These are phyloP conservation scores for Eristalis arbustorum DNA, from an alignment of 2,888 invertebrate genomes.

Conservation along the genomic window DNA sequence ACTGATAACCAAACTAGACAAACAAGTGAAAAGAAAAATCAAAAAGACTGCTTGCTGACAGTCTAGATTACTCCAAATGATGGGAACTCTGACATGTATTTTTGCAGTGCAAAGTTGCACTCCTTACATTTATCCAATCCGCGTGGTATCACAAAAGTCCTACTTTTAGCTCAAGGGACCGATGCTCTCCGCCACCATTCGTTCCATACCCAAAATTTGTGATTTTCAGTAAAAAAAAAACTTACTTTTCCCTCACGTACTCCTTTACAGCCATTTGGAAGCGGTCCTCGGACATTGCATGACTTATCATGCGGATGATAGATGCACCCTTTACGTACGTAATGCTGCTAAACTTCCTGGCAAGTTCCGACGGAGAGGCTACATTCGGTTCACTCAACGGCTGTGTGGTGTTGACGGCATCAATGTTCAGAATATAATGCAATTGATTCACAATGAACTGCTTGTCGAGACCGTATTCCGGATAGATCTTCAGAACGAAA, in stretches of 20 bases:
- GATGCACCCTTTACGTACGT: conserved; percentile 86
- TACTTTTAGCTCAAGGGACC: no score
- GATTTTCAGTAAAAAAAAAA: neutral
- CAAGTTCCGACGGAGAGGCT: conserved; percentile 82
- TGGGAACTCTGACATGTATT: no score
- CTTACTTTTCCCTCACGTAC: conserved; percentile 82
- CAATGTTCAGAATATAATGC: conserved; percentile 83
- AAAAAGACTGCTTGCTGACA: no score
- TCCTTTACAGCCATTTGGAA: conserved; percentile 82
- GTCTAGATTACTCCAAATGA: no score
- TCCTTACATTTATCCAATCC: no score
- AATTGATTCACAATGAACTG: conserved; percentile 87
- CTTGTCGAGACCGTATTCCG: conserved; percentile 84
- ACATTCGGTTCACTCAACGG: conserved; percentile 83
- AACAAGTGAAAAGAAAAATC: no score
- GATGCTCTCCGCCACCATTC: no score
- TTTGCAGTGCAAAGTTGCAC: no score
- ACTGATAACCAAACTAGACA: no score
- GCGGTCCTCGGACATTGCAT: conserved; percentile 81
- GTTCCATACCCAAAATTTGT: no score
- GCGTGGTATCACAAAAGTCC: no score
- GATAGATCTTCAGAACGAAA: conserved; percentile 83
- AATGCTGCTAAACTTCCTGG: conserved; percentile 82
- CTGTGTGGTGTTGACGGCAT: conserved; percentile 82
- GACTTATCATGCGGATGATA: conserved; percentile 85